These are phyloP conservation scores for Spisula subtruncata DNA, from an alignment of 2,888 invertebrate genomes.

Conservation along the genomic window DNA sequence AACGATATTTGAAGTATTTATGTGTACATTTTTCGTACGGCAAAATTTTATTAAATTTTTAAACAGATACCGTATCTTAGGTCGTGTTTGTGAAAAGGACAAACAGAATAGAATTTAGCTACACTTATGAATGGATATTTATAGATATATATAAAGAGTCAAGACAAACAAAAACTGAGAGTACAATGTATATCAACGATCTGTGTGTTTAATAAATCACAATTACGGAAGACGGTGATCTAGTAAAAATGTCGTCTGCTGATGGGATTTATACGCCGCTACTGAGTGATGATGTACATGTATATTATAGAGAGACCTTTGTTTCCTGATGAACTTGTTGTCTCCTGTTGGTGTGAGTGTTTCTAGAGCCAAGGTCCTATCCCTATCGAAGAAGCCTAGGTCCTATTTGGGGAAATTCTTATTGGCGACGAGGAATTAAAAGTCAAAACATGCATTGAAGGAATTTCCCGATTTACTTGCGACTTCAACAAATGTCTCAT, in stretches of 20 bases:
- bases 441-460: no score
- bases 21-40: not conserved
- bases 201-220: not conserved
- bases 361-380: no score
- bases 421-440: no score
- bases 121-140: not conserved
- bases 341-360: not conserved
- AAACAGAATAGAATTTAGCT: not conserved
- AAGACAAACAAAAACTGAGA: not conserved
- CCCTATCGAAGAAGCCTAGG: no score
- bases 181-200: not conserved
- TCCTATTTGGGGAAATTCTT: no score
- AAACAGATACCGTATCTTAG: no score
- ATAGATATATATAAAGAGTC: not conserved
- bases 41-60: no score
- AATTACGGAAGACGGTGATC: not conserved
- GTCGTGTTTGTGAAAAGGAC: not conserved
- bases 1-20: not conserved
- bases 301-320: not conserved
- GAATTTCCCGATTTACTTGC: no score
- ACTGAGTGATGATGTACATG: slow-evolving; percentile 5
- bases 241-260: slow-evolving; percentile 14
- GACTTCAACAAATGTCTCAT: no score
- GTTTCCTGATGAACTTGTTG: not conserved
- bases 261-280: not conserved